A percentile compares a stretch with the other conserved stretches of the same genome.
Conservation (phyloP, 1,140 invertebrate species). For the Teleogryllus occipitalis region DNA sequence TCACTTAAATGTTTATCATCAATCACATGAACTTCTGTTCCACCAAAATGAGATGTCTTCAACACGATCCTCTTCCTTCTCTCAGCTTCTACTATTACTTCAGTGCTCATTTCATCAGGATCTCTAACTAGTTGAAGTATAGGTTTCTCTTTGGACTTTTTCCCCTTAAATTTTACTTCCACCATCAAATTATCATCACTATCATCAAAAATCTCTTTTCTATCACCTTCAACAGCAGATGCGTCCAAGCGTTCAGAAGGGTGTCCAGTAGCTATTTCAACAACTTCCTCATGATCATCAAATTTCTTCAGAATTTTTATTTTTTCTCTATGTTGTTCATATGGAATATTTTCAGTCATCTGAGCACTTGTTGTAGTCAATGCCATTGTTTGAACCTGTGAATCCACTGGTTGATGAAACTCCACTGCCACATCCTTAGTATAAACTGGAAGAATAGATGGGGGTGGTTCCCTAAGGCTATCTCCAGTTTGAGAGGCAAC, state of each 20-base stretch:
- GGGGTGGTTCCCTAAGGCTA: constrained; percentile 15
- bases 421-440: constrained; percentile 25
- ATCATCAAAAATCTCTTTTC: constrained; percentile 31
- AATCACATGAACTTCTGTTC: no score
- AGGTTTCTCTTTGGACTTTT: constrained; percentile 27
- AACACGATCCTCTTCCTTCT: constrained; percentile 69
- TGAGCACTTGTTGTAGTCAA: not conserved
- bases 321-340: constrained; percentile 40
- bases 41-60: not conserved
- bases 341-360: not conserved
- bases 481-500: constrained; percentile 25
- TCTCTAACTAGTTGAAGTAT: constrained; percentile 46
- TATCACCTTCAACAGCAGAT: not conserved
- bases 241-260: not conserved
- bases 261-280: constrained; percentile 60
- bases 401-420: constrained; percentile 43
- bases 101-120: constrained; percentile 66
- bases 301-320: constrained; percentile 60
- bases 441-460: not conserved
- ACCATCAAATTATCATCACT: constrained; percentile 52
- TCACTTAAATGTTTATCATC: no score
- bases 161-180: constrained; percentile 59
- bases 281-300: constrained; percentile 60
- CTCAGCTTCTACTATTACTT: constrained; percentile 68
- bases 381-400: constrained; percentile 47